Conservation (phyloP, 1,140 invertebrate species). For the Hyposmocoma kahamanoa region DNA sequence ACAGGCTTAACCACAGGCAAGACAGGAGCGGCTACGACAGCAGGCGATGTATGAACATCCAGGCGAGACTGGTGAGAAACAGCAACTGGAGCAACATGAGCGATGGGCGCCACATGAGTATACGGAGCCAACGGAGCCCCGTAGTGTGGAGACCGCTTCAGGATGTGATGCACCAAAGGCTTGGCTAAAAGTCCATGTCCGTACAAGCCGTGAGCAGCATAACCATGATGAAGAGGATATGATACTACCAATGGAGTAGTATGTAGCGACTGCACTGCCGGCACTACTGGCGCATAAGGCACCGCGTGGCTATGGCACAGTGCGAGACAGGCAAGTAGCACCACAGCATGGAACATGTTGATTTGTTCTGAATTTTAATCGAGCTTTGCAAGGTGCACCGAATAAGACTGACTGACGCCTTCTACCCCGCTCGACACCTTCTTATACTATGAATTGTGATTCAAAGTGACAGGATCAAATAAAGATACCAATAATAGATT, state of each 20-base stretch:
- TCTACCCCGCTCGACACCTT: conserved; percentile 18
- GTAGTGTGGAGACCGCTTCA: conserved; percentile 23
- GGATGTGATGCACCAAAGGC: conserved; percentile 24
- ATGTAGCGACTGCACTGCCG: conserved; percentile 27
- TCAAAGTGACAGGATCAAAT: conserved; percentile 44
- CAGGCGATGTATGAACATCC: conserved; percentile 40
- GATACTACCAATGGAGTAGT: conserved; percentile 22
- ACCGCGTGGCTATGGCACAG: conserved; percentile 36
- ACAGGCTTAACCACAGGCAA: conserved; percentile 21
- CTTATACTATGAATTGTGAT: conserved; percentile 44
- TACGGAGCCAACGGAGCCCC: conserved; percentile 28
- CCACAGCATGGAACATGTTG: conserved; percentile 35
- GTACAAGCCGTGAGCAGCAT: conserved; percentile 13
- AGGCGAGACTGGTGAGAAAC: conserved; percentile 58
- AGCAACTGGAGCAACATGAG: conserved; percentile 30
- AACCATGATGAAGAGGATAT: conserved; percentile 21
- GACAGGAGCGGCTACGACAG: conserved; percentile 29
- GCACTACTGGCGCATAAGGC: too few relatives aligned
- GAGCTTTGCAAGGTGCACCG: background rate
- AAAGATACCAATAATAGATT: conserved; percentile 38
- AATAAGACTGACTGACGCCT: conserved; percentile 27
- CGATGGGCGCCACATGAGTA: conserved; percentile 22
- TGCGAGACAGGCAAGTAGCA: conserved; percentile 33
- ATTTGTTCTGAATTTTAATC: conserved; percentile 6
- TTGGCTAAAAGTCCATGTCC: conserved; percentile 13